phyloP scores from a whole-genome alignment of 2,113 vertebrate species.

The Alligator sinensis region DNA sequence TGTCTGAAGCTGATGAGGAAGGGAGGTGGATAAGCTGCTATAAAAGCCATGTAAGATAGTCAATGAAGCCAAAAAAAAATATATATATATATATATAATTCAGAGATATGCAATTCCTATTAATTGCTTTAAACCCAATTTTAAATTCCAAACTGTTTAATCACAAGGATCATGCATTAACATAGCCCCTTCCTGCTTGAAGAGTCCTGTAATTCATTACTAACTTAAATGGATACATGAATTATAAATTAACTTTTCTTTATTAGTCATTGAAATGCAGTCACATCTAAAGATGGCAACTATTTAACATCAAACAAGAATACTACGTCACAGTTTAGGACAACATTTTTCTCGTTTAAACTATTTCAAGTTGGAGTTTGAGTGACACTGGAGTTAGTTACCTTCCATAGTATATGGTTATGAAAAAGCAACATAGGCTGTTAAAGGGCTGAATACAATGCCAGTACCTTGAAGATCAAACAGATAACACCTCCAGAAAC shows the following conservation, averaged over 20 bases:
- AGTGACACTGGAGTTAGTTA: neutral
- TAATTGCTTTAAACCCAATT: neutral
- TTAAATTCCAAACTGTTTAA: neutral
- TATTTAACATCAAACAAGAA: neutral
- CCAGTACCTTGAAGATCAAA: neutral
- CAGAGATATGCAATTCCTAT: neutral
- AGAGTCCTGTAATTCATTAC: neutral
- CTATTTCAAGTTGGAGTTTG: neutral
- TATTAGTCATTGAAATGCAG: neutral
- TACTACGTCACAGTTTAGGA: rapidly evolving
- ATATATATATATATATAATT: neutral
- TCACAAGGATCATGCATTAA: neutral
- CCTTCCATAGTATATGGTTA: neutral
- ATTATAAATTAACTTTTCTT: neutral
- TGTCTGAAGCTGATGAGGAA: neutral
- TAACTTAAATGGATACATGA: neutral
- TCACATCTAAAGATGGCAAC: neutral
- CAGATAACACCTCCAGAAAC: neutral
- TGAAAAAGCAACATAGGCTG: neutral
- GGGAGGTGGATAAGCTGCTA: neutral
- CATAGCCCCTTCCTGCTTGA: neutral
- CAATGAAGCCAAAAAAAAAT: neutral
- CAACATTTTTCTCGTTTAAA: neutral
- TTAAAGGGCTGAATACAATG: neutral
- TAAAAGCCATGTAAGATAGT: neutral